Evolutionary conservation across 2,888 invertebrate genomes (phyloP), one percentile per base, ranked within the genome.

Genomic region (Psylliodes chrysocephalus): DNA sequence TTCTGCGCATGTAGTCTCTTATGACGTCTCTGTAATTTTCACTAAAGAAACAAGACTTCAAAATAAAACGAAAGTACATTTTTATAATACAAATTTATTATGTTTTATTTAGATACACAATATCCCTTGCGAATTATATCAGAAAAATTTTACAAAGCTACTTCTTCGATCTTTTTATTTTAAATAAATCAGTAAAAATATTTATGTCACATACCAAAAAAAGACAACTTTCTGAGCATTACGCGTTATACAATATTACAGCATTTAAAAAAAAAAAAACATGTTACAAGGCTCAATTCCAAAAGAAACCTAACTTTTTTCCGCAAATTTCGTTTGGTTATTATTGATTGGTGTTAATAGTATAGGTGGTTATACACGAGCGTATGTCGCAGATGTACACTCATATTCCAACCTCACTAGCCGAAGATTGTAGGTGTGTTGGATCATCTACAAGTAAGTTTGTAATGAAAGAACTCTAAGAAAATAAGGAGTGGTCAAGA

Each of bases 111-210:
- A 86, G 86, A 87, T 87, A 88, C 88, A 88, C 88, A 88, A 87
- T 87, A 87, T 87, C 81, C 88, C 87, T 87, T 86, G 88, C 87
- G 87, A 87, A 87, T 87, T 77, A 81, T 78, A 78, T 78, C 86
- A 86, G 86, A 87, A 87, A 87, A 87, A 87, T 72, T 87, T 87
- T 88, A 88, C 87, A 88, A 88, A 88, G 88, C 88, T 87, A 87
- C 86, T 86, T 76, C n/a, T 73, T 75, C 77, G 74, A 72, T 76
- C 73, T 72, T 74, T n/a, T 69, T 53, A 72, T 62, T 65, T 66
- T 53, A 66, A 68, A 68, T 65, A 52, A 67, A 73, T 72, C 73
- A 72, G 74, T 75, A 79, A 79, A 78, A 77, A 75, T 71, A 67
- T 18, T 66, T 65, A 66, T 72, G 66, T 65, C 65, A 70, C 8